Evolutionary conservation across 1,140 invertebrate genomes (phyloP).

Genomic region (Heliconius hermathena): DNA sequence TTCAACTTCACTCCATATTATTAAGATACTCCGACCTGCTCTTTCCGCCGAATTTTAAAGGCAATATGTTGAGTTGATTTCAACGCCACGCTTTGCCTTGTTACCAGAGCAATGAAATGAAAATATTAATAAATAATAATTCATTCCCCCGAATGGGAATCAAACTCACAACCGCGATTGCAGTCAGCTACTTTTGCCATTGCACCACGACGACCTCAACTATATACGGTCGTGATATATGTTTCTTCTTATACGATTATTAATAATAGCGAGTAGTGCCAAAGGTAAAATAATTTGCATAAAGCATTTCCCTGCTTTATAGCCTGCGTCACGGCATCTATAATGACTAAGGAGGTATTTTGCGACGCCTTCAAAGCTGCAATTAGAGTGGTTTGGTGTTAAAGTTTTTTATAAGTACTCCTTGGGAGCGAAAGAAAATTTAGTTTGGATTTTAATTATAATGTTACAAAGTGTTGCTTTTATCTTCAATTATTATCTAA

Average conservation of each 20-base stretch:
- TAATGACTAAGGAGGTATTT: constrained; percentile 70
- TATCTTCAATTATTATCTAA: constrained; percentile 4
- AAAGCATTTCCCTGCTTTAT: constrained; percentile 70
- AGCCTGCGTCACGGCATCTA: constrained; percentile 66
- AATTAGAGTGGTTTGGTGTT: constrained; percentile 52
- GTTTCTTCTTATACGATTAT: constrained; percentile 51
- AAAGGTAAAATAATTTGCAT: constrained; percentile 69
- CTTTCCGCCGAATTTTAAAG: too few species aligned
- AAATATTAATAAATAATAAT: too few species aligned
- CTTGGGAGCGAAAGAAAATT: background rate
- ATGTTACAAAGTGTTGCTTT: constrained; percentile 1
- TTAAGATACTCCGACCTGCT: too few species aligned
- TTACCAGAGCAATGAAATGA: too few species aligned
- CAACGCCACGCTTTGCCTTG: too few species aligned
- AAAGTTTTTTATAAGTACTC: constrained; percentile 18
- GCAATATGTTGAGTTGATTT: too few species aligned
- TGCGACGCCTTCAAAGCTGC: constrained; percentile 64
- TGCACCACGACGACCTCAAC: constrained; percentile 30
- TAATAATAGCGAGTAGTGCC: constrained; percentile 52
- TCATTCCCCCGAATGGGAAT: too few species aligned
- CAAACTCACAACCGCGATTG: too few species aligned
- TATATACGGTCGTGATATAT: constrained; percentile 42
- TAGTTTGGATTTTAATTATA: constrained; percentile 1
- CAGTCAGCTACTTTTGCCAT: too few species aligned
- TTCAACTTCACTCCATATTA: too few species aligned